These are phyloP conservation scores for Drosophila tsacasi DNA, from an alignment of 1,140 invertebrate species.

Conservation along the genomic window DNA sequence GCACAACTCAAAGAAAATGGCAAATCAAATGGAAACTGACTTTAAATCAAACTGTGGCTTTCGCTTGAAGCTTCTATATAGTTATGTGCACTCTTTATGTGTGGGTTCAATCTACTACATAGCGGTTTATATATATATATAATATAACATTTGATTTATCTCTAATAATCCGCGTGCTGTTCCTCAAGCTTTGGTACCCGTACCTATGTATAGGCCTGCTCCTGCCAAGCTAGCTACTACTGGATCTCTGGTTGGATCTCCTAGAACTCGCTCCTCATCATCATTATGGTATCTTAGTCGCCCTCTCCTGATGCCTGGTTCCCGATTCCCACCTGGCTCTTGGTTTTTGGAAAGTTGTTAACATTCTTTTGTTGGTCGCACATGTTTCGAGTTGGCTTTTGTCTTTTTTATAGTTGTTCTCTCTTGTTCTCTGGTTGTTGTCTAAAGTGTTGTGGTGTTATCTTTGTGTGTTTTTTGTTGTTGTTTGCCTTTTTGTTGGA, in stretches of 20 bases:
- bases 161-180: conserved; percentile 36
- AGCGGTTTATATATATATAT: conserved; percentile 40
- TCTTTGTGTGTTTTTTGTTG: conserved; percentile 49
- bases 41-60: conserved; percentile 47
- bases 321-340: conserved; percentile 6
- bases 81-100: conserved; percentile 52
- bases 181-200: conserved; percentile 42
- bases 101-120: conserved; percentile 40
- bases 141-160: conserved; percentile 57
- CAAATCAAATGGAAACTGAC: conserved; percentile 63
- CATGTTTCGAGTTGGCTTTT: conserved; percentile 78
- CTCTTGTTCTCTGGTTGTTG: conserved; percentile 15
- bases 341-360: conserved; percentile 56
- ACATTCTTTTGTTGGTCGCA: conserved; percentile 76
- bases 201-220: conserved; percentile 8
- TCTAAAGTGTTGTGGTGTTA: conserved; percentile 44
- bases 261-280: conserved; percentile 15
- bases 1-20: conserved; percentile 61
- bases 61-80: conserved; percentile 21
- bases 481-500: conserved; percentile 46
- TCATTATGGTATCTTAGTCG: conserved; percentile 19
- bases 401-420: conserved; percentile 35
- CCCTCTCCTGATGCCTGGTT: conserved; percentile 2
- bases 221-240: conserved; percentile 64
- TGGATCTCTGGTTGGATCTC: conserved; percentile 28